Percentiles rank a stretch among this genome's conserved stretches.
These are phyloP conservation scores for Rana temporaria DNA, from an alignment of 2,113 vertebrate species.

Conservation along the genomic window DNA sequence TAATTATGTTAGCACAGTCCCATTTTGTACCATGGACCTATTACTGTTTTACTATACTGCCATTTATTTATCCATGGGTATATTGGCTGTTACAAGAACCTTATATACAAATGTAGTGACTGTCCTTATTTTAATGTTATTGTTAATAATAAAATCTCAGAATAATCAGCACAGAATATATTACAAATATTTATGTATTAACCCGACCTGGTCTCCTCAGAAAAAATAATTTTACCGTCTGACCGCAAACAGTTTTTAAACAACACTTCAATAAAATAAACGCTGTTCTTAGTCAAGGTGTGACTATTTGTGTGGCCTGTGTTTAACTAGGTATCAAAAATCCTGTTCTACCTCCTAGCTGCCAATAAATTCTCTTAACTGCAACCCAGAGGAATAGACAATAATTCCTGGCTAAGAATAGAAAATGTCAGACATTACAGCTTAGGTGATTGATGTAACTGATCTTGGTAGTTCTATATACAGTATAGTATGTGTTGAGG, in stretches of 20 bases:
- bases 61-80: too few species aligned
- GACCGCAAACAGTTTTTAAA: slow-evolving; percentile 23
- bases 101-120: too few species aligned
- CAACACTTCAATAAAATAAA: slow-evolving; percentile 20
- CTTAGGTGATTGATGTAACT: neutral
- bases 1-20: too few species aligned
- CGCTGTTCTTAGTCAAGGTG: slow-evolving; percentile 16
- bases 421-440: slow-evolving; percentile 8
- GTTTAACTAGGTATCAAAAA: slow-evolving; percentile 36
- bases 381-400: slow-evolving; percentile 30
- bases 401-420: slow-evolving; percentile 10
- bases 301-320: slow-evolving; percentile 45
- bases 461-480: too few species aligned
- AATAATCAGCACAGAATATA: neutral
- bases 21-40: too few species aligned
- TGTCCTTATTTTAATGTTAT: too few species aligned
- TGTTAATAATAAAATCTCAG: neutral
- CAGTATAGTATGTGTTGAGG: too few species aligned
- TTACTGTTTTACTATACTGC: too few species aligned
- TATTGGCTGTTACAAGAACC: too few species aligned
- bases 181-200: neutral
- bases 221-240: neutral
- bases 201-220: neutral
- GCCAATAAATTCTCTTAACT: slow-evolving; percentile 31
- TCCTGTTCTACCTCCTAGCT: slow-evolving; percentile 26